Percentiles rank a stretch among this genome's conserved stretches.
Conservation (phyloP, 2,113 vertebrate genomes). For the Mus spicilegus region DNA sequence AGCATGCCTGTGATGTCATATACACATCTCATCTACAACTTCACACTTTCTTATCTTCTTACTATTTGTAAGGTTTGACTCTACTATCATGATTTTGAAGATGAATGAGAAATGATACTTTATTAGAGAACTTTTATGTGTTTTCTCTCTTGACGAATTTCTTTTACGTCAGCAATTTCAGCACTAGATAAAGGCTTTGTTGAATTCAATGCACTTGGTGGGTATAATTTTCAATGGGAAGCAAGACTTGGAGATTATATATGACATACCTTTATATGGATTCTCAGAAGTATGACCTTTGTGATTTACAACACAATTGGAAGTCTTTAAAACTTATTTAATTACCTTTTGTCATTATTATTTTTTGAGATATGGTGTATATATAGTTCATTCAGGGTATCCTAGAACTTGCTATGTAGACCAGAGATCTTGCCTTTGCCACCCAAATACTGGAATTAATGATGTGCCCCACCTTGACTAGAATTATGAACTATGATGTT, state of each 20-base stretch:
- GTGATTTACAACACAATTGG: not conserved
- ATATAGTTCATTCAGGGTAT: not conserved
- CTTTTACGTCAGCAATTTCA: not conserved
- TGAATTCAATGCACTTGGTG: not conserved
- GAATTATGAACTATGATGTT: not conserved
- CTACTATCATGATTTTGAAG: not conserved
- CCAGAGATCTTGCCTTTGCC: not conserved
- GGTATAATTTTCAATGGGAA: not conserved
- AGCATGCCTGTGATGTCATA: not conserved
- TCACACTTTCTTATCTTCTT: not conserved
- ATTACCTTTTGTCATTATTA: not conserved
- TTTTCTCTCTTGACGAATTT: not conserved
- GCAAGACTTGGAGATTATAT: not conserved
- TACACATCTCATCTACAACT: not conserved
- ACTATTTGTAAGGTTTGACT: not conserved
- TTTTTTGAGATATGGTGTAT: not conserved
- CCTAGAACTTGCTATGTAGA: not conserved
- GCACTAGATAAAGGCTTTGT: not conserved
- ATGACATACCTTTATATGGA: not conserved
- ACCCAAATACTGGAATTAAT: not conserved
- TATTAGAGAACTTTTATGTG: not conserved
- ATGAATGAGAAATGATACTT: not conserved
- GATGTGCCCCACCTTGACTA: not conserved
- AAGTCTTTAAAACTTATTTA: not conserved
- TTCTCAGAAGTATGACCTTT: not conserved